Evolutionary conservation across 2,797 vertebrate species (phyloP).

Genomic region (Pipistrellus kuhlii): DNA sequence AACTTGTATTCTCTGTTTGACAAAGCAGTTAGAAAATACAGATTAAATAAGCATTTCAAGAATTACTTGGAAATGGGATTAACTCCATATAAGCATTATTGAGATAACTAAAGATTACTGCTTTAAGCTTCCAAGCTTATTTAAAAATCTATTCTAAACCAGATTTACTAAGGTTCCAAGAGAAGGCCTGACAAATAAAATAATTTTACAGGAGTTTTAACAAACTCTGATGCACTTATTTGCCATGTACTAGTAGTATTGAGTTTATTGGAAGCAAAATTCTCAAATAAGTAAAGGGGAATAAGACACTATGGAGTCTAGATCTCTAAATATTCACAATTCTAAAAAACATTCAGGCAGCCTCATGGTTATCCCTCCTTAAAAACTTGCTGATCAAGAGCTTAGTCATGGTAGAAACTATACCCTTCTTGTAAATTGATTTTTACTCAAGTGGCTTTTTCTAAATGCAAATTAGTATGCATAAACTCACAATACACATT

Average conservation of each 20-base stretch:
- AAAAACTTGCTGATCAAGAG: slow-evolving; percentile 3
- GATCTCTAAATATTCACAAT: neutral
- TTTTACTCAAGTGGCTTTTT: neutral
- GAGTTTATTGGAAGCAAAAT: neutral
- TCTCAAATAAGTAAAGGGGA: slow-evolving; percentile 3
- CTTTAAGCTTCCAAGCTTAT: slow-evolving; percentile 13
- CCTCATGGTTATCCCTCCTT: neutral
- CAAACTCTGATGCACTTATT: slow-evolving; percentile 7
- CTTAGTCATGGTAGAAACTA: neutral
- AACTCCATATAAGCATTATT: neutral
- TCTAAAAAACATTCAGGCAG: neutral
- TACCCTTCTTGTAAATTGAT: neutral
- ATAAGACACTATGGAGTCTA: neutral
- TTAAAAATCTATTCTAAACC: slow-evolving; percentile 44
- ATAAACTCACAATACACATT: neutral
- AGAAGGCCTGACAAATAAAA: neutral
- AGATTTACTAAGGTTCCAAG: neutral
- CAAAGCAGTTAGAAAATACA: neutral
- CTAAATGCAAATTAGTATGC: neutral
- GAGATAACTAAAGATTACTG: slow-evolving; percentile 10
- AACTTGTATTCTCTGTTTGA: slow-evolving; percentile 5
- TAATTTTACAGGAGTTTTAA: slow-evolving; percentile 29
- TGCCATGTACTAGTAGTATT: neutral
- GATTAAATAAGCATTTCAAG: slow-evolving; percentile 48
- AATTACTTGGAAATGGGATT: slow-evolving; percentile 61